Percentiles rank a stretch among this genome's conserved stretches.
Evolutionary conservation across 2,888 invertebrate species (phyloP).

Genomic region (Bugula neritina): DNA sequence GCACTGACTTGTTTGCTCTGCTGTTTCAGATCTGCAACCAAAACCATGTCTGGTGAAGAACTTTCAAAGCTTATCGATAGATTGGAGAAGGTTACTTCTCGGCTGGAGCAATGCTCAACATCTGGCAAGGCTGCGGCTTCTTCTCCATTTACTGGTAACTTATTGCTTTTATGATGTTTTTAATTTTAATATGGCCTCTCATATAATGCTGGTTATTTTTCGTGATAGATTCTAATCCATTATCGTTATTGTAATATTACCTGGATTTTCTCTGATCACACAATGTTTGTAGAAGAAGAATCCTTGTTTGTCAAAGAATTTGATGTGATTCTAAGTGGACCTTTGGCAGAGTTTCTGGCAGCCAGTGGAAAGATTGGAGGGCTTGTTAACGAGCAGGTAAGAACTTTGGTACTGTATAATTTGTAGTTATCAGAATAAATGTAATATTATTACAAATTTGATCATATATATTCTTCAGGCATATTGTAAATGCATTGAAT

Average conservation of each 20-base stretch:
- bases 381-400: slow-evolving; percentile 45
- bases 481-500: too few species aligned
- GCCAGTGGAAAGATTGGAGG: slow-evolving; percentile 67
- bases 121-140: slow-evolving; percentile 28
- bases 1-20: slow-evolving; percentile 19
- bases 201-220: too few species aligned
- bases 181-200: too few species aligned
- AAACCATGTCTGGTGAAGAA: slow-evolving; percentile 53
- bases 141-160: slow-evolving; percentile 27
- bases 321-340: slow-evolving; percentile 59
- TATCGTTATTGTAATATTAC: too few species aligned
- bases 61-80: slow-evolving; percentile 68
- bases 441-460: too few species aligned
- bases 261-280: too few species aligned
- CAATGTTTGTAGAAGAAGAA: slow-evolving; percentile 25
- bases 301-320: slow-evolving; percentile 45
- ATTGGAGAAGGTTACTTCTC: slow-evolving; percentile 68
- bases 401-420: slow-evolving; percentile 28
- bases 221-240: too few species aligned
- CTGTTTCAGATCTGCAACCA: neutral
- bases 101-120: slow-evolving; percentile 57
- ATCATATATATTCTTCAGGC: too few species aligned
- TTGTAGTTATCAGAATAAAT: too few species aligned
- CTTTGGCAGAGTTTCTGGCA: slow-evolving; percentile 68
- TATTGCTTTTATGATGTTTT: neutral